Evolutionary conservation across 37 sponge, comb jelly and placozoan species (phyloP).

Genomic region (Amphimedon queenslandica): DNA sequence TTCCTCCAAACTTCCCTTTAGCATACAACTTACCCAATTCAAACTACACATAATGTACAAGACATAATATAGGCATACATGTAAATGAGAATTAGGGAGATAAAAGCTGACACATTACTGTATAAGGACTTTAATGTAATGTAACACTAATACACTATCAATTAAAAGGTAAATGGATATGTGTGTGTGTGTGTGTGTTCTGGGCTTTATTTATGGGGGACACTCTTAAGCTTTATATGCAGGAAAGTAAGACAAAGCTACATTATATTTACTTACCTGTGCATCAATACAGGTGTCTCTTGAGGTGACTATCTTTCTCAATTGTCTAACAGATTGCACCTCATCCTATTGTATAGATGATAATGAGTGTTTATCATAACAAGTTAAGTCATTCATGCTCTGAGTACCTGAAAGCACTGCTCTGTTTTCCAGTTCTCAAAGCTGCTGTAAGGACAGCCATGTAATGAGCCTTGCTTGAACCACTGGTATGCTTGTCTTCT

Average conservation of each 20-base stretch:
- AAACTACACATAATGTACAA: constrained; percentile 14
- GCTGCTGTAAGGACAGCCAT: constrained; percentile 36
- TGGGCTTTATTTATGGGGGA: no score
- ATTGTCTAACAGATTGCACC: constrained; percentile 23
- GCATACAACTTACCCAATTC: constrained; percentile 62
- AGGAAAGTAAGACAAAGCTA: no score
- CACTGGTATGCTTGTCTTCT: constrained; percentile 23
- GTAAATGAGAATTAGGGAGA: constrained; percentile 7
- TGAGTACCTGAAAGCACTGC: constrained; percentile 26
- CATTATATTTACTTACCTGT: background rate
- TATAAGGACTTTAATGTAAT: background rate
- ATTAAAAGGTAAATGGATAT: background rate
- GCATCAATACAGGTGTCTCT: constrained; percentile 7
- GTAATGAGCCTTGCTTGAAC: constrained; percentile 35
- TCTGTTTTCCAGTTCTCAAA: constrained; percentile 54
- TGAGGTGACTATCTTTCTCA: constrained; percentile 16
- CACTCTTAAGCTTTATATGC: no score
- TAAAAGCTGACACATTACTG: no score
- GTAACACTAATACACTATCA: background rate
- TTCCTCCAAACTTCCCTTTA: constrained; percentile 48
- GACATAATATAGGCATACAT: background rate
- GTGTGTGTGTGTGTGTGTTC: constrained; percentile 3
- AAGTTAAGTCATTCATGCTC: background rate
- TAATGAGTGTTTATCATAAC: background rate
- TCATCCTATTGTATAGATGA: background rate